Evolutionary conservation across 2,888 invertebrate species (phyloP).

Genomic region (Apamea monoglypha): DNA sequence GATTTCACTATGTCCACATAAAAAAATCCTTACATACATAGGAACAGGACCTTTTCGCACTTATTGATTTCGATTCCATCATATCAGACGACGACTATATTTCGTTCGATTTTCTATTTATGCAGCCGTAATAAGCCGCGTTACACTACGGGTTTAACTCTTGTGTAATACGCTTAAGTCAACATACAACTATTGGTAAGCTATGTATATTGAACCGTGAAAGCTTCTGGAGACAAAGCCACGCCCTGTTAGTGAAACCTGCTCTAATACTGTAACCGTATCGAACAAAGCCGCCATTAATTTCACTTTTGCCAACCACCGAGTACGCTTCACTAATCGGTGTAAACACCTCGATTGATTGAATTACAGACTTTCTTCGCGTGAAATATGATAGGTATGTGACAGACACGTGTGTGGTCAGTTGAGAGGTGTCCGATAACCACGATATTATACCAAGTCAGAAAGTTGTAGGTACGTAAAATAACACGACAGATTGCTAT

Average conservation of each 20-base stretch:
- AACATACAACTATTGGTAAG: constrained; percentile 38
- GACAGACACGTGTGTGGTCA: constrained; percentile 51
- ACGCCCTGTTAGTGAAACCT: constrained; percentile 73
- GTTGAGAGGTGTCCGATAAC: constrained; percentile 12
- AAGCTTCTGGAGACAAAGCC: constrained; percentile 70
- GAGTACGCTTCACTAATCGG: constrained; percentile 82
- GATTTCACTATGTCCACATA: not conserved
- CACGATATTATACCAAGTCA: not conserved
- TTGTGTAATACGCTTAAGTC: constrained; percentile 33
- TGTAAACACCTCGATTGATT: constrained; percentile 79
- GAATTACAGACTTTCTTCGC: constrained; percentile 82
- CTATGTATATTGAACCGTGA: constrained; percentile 61
- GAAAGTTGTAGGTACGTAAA: not conserved
- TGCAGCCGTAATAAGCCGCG: constrained; percentile 13
- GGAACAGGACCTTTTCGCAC: not conserved
- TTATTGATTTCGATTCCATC: constrained; percentile 49
- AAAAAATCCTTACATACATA: constrained; percentile 3
- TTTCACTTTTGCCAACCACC: constrained; percentile 84
- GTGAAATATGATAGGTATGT: constrained; percentile 71
- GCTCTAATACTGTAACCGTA: constrained; percentile 68
- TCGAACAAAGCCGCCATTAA: constrained; percentile 74
- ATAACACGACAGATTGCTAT: not conserved
- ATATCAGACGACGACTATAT: constrained; percentile 39
- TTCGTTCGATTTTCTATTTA: constrained; percentile 34
- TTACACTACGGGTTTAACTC: constrained; percentile 7